A percentile compares a stretch with the other conserved stretches of the same genome.
Conservation (phyloP, 1,140 invertebrate genomes). For the Globodera rostochiensis region DNA sequence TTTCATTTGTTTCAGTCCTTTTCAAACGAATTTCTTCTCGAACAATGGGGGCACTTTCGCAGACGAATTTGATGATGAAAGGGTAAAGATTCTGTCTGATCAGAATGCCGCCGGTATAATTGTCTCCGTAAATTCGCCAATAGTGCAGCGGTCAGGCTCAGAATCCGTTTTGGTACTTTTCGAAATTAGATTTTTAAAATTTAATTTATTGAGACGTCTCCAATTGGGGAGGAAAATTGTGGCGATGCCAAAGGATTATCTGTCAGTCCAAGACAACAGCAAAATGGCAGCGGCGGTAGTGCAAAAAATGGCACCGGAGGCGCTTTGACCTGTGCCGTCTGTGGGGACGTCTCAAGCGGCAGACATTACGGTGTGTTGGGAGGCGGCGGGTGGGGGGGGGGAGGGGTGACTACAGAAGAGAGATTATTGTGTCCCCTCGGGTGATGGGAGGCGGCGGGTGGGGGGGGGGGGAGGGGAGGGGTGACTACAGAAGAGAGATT, state of each 20-base stretch:
- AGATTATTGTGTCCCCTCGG: too few relatives aligned
- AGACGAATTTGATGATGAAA: not conserved
- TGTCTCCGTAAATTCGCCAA: constrained; percentile 9
- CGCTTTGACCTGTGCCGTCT: constrained; percentile 51
- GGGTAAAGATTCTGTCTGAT: not conserved
- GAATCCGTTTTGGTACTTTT: not conserved
- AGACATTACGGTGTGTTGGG: constrained; percentile 59
- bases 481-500: too few relatives aligned
- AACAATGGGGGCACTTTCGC: not conserved
- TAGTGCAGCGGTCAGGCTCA: not conserved
- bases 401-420: not conserved
- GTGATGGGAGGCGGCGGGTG: too few relatives aligned
- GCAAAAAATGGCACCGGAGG: not conserved
- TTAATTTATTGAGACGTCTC: not conserved
- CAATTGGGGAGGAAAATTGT: constrained; percentile 9
- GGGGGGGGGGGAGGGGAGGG: too few relatives aligned
- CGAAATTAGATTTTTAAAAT: not conserved
- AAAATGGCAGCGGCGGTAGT: not conserved
- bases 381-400: not conserved
- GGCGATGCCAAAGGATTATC: not conserved
- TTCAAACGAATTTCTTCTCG: not conserved
- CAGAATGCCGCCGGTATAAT: not conserved
- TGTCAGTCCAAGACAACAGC: not conserved
- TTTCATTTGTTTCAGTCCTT: not conserved
- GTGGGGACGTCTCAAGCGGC: constrained; percentile 62